Conservation (phyloP, 2,888 invertebrate species). For the Thera obeliscata region DNA sequence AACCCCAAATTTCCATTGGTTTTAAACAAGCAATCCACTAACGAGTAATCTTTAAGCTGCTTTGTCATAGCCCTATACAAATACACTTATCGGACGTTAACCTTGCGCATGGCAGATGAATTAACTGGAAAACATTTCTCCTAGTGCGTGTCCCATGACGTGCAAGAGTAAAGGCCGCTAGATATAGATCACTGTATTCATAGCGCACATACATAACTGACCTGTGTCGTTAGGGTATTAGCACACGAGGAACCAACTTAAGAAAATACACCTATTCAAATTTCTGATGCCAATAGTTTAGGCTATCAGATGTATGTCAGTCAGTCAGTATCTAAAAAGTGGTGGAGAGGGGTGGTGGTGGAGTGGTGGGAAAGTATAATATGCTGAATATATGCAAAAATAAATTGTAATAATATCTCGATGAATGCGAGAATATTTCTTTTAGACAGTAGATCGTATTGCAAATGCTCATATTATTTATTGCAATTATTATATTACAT, state of each 20-base stretch:
- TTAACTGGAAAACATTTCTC: background rate
- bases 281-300: too few species aligned
- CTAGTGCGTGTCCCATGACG: background rate
- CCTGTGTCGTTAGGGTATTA: constrained; percentile 39
- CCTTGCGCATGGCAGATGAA: background rate
- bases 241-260: constrained; percentile 29
- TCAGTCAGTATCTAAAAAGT: too few species aligned
- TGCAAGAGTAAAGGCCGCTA: background rate
- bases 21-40: constrained; percentile 57
- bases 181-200: constrained; percentile 1
- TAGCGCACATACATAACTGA: constrained; percentile 21
- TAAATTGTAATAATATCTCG: too few species aligned
- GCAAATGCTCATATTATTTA: too few species aligned
- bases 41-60: constrained; percentile 76
- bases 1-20: constrained; percentile 32
- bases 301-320: too few species aligned
- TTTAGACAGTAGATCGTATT: too few species aligned
- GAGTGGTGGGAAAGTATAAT: too few species aligned
- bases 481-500: too few species aligned
- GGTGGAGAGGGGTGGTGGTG: too few species aligned
- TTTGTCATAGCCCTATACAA: constrained; percentile 61
- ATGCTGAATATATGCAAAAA: too few species aligned
- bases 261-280: background rate
- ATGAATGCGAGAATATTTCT: too few species aligned
- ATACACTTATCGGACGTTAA: background rate